Evolutionary conservation across 1,140 invertebrate species (phyloP), one percentile per base, ranked within the genome.

Genomic region (Trichonephila inaurata): DNA sequence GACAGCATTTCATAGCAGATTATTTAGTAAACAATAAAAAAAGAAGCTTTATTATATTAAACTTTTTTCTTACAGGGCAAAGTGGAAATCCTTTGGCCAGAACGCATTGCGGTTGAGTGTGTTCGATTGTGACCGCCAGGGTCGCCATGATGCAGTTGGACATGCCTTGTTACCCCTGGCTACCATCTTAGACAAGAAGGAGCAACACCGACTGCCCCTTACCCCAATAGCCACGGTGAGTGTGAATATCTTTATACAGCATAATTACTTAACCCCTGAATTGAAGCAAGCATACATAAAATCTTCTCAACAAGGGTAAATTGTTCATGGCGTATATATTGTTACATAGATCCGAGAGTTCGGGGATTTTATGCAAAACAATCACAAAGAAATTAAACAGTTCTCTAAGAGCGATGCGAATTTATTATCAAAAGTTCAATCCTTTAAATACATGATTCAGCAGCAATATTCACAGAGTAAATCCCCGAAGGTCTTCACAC

Each of bases 71-170:
- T 61, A 7, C n/a, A 90, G 89, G 44, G 60, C 94, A 8, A 94
- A 94, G 21, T 89, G 72, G 69, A 94, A 91, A 83, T 44, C 72
- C 12, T n/a, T 66, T 16, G 6, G 91, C 2, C 61, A 93, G 28
- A 64, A 61, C 19, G n/a, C 58, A 0, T 77, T 94, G 69, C 14
- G 66, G 33, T 28, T 94, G 61, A 93, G 91, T 69, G 51, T 94
- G 28, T 94, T 64, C 33, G 94, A 94, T 14, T 85, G 60, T 64
- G 90, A 94, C 33, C 60, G 94, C 14, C 89, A 94, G n/a, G 94
- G 93, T 1, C 61, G 93, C 12, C 87, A 94, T 61, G 94, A 94
- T 66, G 94, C 94, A 14, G 77, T 94, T 2, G 94, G 94, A 0
- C 94, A 94, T 28, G 90, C 90, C 7, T 19, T 94, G 3, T 18